Evolutionary conservation across 1,140 invertebrate species (phyloP).

Genomic region (Pseudoatta argentina): DNA sequence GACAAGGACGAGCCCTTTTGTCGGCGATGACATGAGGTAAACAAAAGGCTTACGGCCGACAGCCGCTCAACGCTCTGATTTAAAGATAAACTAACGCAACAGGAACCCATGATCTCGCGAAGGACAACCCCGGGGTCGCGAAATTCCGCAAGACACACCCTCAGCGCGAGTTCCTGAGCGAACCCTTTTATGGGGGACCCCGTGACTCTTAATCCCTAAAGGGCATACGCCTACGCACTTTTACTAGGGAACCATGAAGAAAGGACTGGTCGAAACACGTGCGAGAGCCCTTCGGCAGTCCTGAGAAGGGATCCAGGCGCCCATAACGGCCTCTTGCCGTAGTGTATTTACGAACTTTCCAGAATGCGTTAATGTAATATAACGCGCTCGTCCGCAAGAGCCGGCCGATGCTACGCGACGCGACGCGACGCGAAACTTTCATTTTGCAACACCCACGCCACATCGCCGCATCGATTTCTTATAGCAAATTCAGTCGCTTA

Average conservation of each 20-base stretch:
- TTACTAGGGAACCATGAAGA: constrained; percentile 84
- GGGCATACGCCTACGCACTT: constrained; percentile 87
- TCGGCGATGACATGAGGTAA: background rate
- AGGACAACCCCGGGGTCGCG: constrained; percentile 26
- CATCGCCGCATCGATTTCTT: background rate
- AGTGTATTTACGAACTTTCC: constrained; percentile 44
- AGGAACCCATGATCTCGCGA: constrained; percentile 79
- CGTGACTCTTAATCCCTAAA: constrained; percentile 81
- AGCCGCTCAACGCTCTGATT: constrained; percentile 74
- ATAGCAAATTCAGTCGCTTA: no score
- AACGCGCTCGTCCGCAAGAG: background rate
- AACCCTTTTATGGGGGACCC: constrained; percentile 66
- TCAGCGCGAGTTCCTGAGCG: constrained; percentile 35
- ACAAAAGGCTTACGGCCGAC: constrained; percentile 1
- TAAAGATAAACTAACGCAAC: constrained; percentile 82
- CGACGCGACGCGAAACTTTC: background rate
- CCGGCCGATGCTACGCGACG: background rate
- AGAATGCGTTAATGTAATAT: constrained; percentile 54
- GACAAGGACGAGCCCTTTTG: constrained; percentile 22
- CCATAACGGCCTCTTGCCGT: constrained; percentile 27
- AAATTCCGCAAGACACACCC: constrained; percentile 63
- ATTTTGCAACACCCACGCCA: background rate
- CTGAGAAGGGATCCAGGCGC: constrained; percentile 66
- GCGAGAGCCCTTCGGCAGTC: constrained; percentile 78
- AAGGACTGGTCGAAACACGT: constrained; percentile 76